Evolutionary conservation across 1,140 invertebrate species (phyloP).

Genomic region (Phthorimaea operculella): DNA sequence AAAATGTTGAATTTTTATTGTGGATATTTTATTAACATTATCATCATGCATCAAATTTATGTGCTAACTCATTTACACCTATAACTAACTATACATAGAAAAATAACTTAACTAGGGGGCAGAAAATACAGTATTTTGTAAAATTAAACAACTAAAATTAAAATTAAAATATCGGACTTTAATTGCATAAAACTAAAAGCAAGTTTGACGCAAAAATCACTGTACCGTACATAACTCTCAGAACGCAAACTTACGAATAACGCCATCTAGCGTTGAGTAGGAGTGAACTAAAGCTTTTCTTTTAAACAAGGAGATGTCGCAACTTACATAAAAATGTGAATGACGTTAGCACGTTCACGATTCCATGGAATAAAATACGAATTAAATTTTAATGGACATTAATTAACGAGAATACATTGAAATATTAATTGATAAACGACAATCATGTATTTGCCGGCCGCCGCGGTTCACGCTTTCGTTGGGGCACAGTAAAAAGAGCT

Average conservation of each 20-base stretch:
- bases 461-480: neutral
- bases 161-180: constrained; percentile 56
- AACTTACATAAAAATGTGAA: neutral
- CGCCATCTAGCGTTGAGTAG: constrained; percentile 20
- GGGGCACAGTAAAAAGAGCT: too few relatives aligned
- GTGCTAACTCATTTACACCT: constrained; percentile 67
- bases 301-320: neutral
- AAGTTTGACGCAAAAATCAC: constrained; percentile 52
- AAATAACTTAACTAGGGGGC: constrained; percentile 67
- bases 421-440: constrained; percentile 32
- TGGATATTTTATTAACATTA: constrained; percentile 68
- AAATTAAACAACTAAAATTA: constrained; percentile 64
- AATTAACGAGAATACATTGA: constrained; percentile 45
- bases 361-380: constrained; percentile 31
- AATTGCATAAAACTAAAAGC: constrained; percentile 58
- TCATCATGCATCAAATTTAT: constrained; percentile 67
- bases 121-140: constrained; percentile 66
- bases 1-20: constrained; percentile 58
- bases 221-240: constrained; percentile 57
- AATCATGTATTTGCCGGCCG: constrained; percentile 31
- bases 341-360: constrained; percentile 3
- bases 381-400: constrained; percentile 44
- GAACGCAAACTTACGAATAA: constrained; percentile 27
- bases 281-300: neutral
- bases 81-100: constrained; percentile 68